Percentiles rank a stretch among this genome's conserved stretches.
Conservation (phyloP, 2,797 vertebrate genomes). For the Decapterus maruadsi region DNA sequence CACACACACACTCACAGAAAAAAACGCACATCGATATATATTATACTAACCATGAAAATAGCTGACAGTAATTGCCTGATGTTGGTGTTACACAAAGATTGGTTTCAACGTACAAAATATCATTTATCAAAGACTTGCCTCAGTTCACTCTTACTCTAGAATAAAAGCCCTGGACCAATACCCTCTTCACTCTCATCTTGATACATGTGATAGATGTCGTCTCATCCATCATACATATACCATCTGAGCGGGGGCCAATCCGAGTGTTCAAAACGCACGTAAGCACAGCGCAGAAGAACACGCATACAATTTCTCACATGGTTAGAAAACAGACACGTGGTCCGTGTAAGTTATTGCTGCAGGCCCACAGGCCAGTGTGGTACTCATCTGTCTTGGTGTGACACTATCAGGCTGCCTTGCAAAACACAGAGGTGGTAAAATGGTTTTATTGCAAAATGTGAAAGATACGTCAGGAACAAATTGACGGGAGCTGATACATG, state of each 20-base stretch:
- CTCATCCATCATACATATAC: conserved; percentile 58
- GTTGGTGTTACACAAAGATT: conserved; percentile 47
- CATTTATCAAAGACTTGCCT: conserved; percentile 55
- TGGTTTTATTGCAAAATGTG: conserved; percentile 74
- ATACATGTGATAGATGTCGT: conserved; percentile 42
- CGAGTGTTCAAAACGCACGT: conserved; percentile 37
- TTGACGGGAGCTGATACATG: conserved; percentile 59
- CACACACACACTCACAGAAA: conserved; percentile 15
- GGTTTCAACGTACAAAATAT: conserved; percentile 49
- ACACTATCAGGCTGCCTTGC: conserved; percentile 73
- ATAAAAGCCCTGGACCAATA: conserved; percentile 23
- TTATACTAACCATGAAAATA: conserved; percentile 30
- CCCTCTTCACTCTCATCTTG: conserved; percentile 32
- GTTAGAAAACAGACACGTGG: conserved; percentile 68
- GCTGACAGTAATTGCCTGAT: conserved; percentile 38
- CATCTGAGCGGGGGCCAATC: conserved; percentile 35
- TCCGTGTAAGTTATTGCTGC: conserved; percentile 71
- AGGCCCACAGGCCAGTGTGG: conserved; percentile 62
- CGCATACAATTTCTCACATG: conserved; percentile 65
- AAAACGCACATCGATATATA: conserved; percentile 15
- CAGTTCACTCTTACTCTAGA: conserved; percentile 7
- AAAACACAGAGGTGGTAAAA: conserved; percentile 74
- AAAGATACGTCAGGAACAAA: conserved; percentile 67
- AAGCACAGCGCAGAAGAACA: conserved; percentile 48
- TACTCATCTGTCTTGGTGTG: conserved; percentile 75